Conservation (phyloP, 2,888 invertebrate species). For the Drosophila merina region DNA sequence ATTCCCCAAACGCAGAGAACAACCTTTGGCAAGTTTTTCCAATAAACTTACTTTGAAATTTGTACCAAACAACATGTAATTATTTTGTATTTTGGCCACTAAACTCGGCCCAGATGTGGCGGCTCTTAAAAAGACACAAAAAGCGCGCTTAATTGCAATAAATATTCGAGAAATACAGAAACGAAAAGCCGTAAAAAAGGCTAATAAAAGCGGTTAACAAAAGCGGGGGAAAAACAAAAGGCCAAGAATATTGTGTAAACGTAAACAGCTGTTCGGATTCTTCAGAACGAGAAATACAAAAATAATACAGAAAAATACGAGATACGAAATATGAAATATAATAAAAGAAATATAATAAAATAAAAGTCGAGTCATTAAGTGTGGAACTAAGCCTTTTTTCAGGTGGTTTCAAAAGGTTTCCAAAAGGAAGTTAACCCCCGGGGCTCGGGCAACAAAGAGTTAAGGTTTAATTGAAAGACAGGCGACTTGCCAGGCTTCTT, state of each 20-base stretch:
- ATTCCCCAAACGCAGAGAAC: constrained; percentile 11
- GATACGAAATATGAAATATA: constrained; percentile 8
- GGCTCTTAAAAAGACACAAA: constrained; percentile 69
- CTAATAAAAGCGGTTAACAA: constrained; percentile 60
- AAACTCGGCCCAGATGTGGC: constrained; percentile 60
- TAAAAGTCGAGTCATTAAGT: constrained; percentile 39
- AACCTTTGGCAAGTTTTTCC: constrained; percentile 12
- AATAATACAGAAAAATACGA: background rate
- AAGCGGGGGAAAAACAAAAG: constrained; percentile 40
- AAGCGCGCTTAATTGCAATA: constrained; percentile 77
- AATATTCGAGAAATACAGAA: constrained; percentile 42
- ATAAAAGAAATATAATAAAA: constrained; percentile 31
- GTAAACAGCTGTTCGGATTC: constrained; percentile 69
- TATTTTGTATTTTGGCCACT: constrained; percentile 67
- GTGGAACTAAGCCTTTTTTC: constrained; percentile 25
- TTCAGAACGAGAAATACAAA: constrained; percentile 7
- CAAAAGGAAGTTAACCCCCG: constrained; percentile 27
- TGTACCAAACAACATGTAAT: constrained; percentile 51
- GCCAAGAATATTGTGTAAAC: constrained; percentile 60
- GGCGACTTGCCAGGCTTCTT: constrained; percentile 41
- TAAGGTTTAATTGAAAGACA: constrained; percentile 50
- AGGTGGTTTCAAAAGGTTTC: constrained; percentile 23
- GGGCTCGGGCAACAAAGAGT: constrained; percentile 21
- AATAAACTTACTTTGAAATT: constrained; percentile 40
- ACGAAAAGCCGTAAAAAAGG: constrained; percentile 67